These are phyloP conservation scores for Noctuana brunneofusca DNA, from an alignment of 2,888 invertebrate genomes.

Conservation along the genomic window DNA sequence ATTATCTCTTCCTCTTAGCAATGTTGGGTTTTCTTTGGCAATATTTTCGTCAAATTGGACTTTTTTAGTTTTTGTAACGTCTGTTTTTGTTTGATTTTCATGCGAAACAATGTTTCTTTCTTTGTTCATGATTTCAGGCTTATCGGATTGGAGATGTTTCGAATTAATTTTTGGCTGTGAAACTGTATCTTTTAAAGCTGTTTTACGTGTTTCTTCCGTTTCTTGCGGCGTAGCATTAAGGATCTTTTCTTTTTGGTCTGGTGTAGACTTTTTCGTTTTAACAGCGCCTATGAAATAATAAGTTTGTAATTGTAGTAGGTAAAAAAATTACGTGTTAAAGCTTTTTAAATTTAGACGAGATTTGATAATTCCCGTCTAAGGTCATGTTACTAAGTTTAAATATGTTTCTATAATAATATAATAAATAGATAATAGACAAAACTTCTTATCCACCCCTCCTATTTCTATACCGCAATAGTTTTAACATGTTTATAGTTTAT, in stretches of 20 bases:
- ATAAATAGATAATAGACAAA: too few species aligned
- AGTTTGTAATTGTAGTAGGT: neutral
- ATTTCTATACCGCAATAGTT: too few species aligned
- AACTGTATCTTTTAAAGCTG: neutral
- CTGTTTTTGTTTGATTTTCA: neutral
- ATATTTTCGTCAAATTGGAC: neutral
- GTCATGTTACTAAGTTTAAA: too few species aligned
- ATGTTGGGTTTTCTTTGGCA: neutral
- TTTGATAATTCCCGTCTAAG: too few species aligned
- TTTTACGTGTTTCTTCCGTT: neutral
- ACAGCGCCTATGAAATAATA: neutral
- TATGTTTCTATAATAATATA: too few species aligned
- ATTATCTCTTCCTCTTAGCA: neutral
- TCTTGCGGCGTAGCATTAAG: neutral
- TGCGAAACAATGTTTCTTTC: neutral
- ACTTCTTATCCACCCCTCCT: too few species aligned
- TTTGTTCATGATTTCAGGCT: neutral
- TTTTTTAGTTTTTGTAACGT: neutral
- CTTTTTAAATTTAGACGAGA: too few species aligned
- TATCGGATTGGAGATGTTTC: neutral
- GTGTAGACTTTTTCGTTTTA: neutral
- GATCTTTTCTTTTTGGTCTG: neutral
- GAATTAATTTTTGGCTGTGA: neutral
- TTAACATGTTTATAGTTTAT: too few species aligned
- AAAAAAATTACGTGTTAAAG: too few species aligned